Percentiles rank a stretch among this genome's conserved stretches.
These are phyloP conservation scores for Leiothrix lutea DNA, from an alignment of 2,113 vertebrate species.

Conservation along the genomic window DNA sequence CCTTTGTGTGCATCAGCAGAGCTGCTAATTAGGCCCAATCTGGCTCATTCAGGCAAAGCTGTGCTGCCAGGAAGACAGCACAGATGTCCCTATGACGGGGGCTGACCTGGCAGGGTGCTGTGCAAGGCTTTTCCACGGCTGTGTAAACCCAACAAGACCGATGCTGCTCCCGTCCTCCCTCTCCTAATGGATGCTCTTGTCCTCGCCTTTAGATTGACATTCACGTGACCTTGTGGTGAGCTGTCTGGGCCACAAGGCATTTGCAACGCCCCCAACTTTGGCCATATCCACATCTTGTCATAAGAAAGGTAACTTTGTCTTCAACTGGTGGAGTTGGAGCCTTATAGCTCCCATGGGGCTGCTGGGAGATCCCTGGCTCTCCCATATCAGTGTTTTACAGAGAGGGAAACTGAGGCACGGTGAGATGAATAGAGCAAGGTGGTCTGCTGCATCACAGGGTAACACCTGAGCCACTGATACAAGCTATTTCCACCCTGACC, in stretches of 20 bases:
- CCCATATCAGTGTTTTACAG: rapidly evolving
- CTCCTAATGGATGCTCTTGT: not conserved
- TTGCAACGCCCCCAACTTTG: not conserved
- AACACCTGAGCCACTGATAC: not conserved
- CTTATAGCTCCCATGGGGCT: not conserved
- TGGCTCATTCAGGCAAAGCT: constrained; percentile 61
- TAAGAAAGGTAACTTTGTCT: not conserved
- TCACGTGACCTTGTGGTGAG: constrained; percentile 4
- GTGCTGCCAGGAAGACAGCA: constrained; percentile 25
- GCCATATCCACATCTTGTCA: not conserved
- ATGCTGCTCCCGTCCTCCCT: not conserved
- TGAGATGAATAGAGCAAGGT: not conserved
- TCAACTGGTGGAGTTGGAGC: not conserved
- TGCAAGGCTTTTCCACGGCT: constrained; percentile 4
- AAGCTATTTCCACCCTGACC: not conserved
- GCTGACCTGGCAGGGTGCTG: constrained; percentile 40
- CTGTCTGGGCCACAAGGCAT: not conserved
- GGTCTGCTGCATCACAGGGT: not conserved
- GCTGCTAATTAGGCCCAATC: constrained; percentile 64
- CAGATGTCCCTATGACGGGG: constrained; percentile 41
- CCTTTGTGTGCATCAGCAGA: constrained; percentile 62
- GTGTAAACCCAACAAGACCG: not conserved
- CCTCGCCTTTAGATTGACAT: not conserved
- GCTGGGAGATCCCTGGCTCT: not conserved
- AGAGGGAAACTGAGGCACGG: not conserved